Conservation (phyloP, 2,113 vertebrate species). For the Syngnathus scovelli region DNA sequence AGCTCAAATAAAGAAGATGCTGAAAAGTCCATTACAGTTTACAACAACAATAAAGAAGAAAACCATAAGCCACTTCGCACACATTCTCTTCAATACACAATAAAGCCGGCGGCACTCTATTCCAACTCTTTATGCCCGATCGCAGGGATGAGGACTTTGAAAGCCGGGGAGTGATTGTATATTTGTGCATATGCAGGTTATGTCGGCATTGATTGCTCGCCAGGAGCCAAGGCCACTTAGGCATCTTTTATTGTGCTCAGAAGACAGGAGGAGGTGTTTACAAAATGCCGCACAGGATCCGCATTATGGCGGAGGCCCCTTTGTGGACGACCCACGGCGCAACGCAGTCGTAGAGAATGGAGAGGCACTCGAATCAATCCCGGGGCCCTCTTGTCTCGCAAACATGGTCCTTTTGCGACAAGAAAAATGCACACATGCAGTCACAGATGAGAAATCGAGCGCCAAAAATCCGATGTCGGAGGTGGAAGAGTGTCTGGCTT, state of each 20-base stretch:
- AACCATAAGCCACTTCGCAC: constrained; percentile 8
- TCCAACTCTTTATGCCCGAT: constrained; percentile 18
- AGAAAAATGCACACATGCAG: constrained; percentile 23
- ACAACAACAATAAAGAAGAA: constrained; percentile 13
- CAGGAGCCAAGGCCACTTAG: constrained; percentile 36
- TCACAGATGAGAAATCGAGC: constrained; percentile 24
- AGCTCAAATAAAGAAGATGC: constrained; percentile 11
- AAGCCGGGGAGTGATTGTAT: constrained; percentile 6
- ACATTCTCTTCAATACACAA: constrained; percentile 14
- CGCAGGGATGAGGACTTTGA: constrained; percentile 5
- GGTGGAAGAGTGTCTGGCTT: background rate
- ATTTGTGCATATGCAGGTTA: constrained; percentile 11
- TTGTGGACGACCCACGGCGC: constrained; percentile 40
- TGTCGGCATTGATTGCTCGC: constrained; percentile 25
- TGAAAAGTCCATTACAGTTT: constrained; percentile 25
- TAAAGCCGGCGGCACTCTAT: constrained; percentile 8
- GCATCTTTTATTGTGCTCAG: constrained; percentile 35
- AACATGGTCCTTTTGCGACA: constrained; percentile 33
- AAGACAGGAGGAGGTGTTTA: constrained; percentile 34
- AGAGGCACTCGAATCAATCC: constrained; percentile 47
- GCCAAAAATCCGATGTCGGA: constrained; percentile 15
- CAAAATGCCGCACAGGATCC: constrained; percentile 30
- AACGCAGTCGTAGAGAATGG: constrained; percentile 24
- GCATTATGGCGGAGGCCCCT: constrained; percentile 40
- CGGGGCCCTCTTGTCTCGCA: constrained; percentile 25